Base-by-base conservation (phyloP, 2,113 vertebrate species). In the Pteronura brasiliensis region DNA sequence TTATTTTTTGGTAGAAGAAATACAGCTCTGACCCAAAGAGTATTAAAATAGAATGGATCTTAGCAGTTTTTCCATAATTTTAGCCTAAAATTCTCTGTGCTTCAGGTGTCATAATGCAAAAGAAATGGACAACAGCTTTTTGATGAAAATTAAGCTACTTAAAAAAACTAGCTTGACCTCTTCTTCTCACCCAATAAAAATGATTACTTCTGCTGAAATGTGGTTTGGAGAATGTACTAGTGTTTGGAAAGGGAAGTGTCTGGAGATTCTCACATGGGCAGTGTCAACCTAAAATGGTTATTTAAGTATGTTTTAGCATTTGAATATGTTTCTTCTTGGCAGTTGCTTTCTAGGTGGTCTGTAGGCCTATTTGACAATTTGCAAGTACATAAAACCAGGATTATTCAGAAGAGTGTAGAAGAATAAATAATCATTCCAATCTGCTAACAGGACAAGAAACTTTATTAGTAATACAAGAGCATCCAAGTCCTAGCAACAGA, bases 171-270 rank as follows among this genome's bases (percentile, higher is more conserved):
- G 69, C 63, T 90, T 95, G 92, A 95, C 42, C 88, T 90, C 61
- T 95, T 93, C 79, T 95, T 96, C 63, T 92, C 67, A 92, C 90
- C 65, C 67, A 96, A 80, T 92, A 92, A 97, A 97, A 97, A 83
- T 76, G 67, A 96, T 94, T 96, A 81, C 47, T 92, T 92, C 61
- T 90, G 67, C 69, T 90, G 76, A 97, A 94, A 95, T 72, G 83
- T 84, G 74, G 67, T 88, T 97, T 93, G 84, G 59, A 97, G 63
- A 94, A 93, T 82, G 47, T 25, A 61, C 2, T 87, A 63, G 29
- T 87, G 76, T 95, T 89, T 95, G 84, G 42, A 88, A 92, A 96
- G 11, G 61, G 67, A 97, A 97, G 57, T 65, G 69, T 97, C 93
- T 97, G 94, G 84, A 95, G 67, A 96, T 89, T 83, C 79, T 97